Evolutionary conservation across 2,113 vertebrate genomes (phyloP).

Genomic region (Nyctibius bracteatus): DNA sequence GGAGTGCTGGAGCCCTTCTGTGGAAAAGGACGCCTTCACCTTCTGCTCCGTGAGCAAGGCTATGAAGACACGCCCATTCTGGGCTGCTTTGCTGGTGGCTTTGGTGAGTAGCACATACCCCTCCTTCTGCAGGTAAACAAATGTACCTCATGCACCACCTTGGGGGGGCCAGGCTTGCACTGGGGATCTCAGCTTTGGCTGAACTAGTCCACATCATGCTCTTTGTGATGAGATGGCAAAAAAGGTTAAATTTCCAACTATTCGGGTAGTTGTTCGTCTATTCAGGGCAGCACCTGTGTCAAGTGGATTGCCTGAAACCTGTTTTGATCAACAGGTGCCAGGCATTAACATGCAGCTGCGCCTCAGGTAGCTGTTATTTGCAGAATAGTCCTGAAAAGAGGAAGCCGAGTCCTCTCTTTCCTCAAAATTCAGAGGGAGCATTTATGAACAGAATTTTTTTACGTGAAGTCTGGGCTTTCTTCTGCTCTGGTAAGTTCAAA

Average conservation of each 20-base stretch:
- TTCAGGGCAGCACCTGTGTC: not conserved
- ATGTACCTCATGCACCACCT: rapidly evolving
- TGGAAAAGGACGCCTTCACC: not conserved
- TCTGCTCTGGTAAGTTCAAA: not conserved
- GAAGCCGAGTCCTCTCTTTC: rapidly evolving
- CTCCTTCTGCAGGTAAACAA: rapidly evolving
- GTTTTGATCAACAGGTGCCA: not conserved
- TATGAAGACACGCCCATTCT: rapidly evolving
- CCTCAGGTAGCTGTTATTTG: not conserved
- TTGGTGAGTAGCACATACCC: not conserved
- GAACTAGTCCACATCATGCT: rapidly evolving
- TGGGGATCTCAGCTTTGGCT: not conserved
- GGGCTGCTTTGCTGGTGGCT: not conserved
- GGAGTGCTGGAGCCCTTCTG: not conserved
- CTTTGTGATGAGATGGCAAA: not conserved
- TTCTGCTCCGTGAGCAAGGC: not conserved
- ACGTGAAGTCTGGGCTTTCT: rapidly evolving
- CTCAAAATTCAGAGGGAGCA: not conserved
- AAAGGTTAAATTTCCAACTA: not conserved
- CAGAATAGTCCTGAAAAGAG: not conserved
- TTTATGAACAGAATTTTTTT: not conserved
- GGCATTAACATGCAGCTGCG: not conserved
- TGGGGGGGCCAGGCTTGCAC: too few relatives aligned
- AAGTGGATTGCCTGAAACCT: not conserved
- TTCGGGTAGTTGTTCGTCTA: not conserved